A percentile compares a stretch with the other conserved stretches of the same genome.
phyloP scores from a whole-genome alignment of 2,113 vertebrate species.

The Strix uralensis region DNA sequence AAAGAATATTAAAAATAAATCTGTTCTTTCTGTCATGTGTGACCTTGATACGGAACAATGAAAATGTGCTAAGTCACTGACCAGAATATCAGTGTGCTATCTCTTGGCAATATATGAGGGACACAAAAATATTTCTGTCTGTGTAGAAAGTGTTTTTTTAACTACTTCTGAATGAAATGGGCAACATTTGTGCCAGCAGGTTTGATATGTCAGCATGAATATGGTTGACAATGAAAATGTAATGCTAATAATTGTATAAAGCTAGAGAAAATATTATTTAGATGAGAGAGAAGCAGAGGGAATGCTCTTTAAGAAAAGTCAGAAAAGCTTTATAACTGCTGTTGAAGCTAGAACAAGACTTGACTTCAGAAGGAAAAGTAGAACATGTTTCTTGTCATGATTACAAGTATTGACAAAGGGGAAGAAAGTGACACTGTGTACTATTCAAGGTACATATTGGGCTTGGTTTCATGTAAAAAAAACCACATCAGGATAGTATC shows the following conservation, averaged over 20 bases:
- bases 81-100: neutral
- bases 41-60: neutral
- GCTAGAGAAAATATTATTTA: neutral
- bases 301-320: neutral
- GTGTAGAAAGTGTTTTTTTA: neutral
- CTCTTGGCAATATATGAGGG: neutral
- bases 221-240: neutral
- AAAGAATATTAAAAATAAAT: conserved; percentile 17
- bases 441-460: neutral
- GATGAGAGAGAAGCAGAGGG: neutral
- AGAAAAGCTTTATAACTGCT: neutral
- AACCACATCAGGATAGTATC: neutral
- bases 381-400: neutral
- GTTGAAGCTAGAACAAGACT: neutral
- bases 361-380: neutral
- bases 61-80: neutral
- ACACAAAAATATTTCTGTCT: neutral
- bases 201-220: neutral
- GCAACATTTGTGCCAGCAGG: neutral
- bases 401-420: neutral
- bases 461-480: neutral
- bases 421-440: neutral
- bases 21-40: neutral
- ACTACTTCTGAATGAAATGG: neutral
- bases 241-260: neutral